Conservation (phyloP, 1,140 invertebrate species). For the Amphibalanus amphitrite region DNA sequence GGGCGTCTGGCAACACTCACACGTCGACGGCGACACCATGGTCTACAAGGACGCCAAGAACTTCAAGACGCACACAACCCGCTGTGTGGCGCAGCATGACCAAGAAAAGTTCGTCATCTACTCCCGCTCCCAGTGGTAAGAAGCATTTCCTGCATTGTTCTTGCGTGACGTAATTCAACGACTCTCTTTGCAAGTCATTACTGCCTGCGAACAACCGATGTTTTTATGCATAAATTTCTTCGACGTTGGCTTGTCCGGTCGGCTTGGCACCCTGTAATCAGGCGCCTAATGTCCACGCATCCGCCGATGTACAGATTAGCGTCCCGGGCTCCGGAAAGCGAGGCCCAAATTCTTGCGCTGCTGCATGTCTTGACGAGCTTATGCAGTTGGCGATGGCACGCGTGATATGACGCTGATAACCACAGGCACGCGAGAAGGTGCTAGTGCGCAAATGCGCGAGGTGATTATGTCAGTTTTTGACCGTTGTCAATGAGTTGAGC, state of each 20-base stretch:
- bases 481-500: no score
- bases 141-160: conserved; percentile 7
- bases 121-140: conserved; percentile 35
- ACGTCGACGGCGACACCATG: conserved; percentile 39
- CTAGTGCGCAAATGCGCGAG: no score
- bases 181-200: no score
- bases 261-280: neutral
- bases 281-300: neutral
- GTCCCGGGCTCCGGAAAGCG: no score
- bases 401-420: no score
- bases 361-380: no score
- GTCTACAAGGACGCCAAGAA: conserved; percentile 42
- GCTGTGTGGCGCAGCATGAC: conserved; percentile 33
- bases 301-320: neutral
- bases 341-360: no score
- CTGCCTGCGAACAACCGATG: neutral
- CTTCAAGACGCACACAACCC: conserved; percentile 44
- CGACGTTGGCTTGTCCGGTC: neutral
- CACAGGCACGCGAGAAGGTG: no score
- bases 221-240: conserved; percentile 1
- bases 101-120: conserved; percentile 33
- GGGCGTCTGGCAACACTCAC: conserved; percentile 43
- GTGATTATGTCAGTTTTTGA: no score
- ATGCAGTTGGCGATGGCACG: no score
- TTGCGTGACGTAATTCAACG: neutral